Evolutionary conservation across 2,888 invertebrate species (phyloP).

Genomic region (Bellardia pandia): DNA sequence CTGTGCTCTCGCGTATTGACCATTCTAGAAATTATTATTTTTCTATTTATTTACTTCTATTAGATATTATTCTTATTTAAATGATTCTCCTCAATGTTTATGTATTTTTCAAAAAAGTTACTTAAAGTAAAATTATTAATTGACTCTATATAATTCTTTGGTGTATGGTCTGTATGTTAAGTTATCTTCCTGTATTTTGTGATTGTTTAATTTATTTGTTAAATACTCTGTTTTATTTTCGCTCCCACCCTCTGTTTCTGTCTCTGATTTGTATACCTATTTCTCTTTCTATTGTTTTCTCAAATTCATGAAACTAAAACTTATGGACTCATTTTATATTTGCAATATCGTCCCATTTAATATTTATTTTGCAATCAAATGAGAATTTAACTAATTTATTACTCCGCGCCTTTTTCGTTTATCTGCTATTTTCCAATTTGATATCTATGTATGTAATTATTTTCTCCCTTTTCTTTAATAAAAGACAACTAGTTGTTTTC

Average conservation of each 20-base stretch:
- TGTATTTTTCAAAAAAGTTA: background rate
- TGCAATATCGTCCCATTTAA: slow-evolving; percentile 8
- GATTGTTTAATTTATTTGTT: slow-evolving; percentile 17
- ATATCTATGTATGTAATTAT: background rate
- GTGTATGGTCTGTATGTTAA: slow-evolving; percentile 35
- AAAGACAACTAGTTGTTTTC: slow-evolving; percentile 20
- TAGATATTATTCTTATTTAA: slow-evolving; percentile 8
- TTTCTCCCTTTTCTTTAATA: slow-evolving; percentile 4
- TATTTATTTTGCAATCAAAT: slow-evolving; percentile 19
- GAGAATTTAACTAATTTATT: slow-evolving; percentile 5
- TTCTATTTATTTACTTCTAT: slow-evolving; percentile 35
- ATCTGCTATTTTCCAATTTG: slow-evolving; percentile 7
- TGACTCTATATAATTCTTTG: slow-evolving; percentile 42
- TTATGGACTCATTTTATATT: slow-evolving; percentile 60
- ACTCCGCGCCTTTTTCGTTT: background rate
- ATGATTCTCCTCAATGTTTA: background rate
- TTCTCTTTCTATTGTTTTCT: slow-evolving; percentile 4
- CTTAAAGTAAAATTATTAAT: slow-evolving; percentile 7
- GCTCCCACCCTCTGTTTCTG: background rate
- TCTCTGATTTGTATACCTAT: background rate
- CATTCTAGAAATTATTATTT: slow-evolving; percentile 74
- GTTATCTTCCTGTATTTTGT: slow-evolving; percentile 12
- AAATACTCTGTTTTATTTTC: slow-evolving; percentile 13
- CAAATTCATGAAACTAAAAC: slow-evolving; percentile 12
- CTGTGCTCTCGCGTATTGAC: slow-evolving; percentile 74